Evolutionary conservation across 2,797 vertebrate genomes (phyloP).

Genomic region (Astyanax mexicanus): DNA sequence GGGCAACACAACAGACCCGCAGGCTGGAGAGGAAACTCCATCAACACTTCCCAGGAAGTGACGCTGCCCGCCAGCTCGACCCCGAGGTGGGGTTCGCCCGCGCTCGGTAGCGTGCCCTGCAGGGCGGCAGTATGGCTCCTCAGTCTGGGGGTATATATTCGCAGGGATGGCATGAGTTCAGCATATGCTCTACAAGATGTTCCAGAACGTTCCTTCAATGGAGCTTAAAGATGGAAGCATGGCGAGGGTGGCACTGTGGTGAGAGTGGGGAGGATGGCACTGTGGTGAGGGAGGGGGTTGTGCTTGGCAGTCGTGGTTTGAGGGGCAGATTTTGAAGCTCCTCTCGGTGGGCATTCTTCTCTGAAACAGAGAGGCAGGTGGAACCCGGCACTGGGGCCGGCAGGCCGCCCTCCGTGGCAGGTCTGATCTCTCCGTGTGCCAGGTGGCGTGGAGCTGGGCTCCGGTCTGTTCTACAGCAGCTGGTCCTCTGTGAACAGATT

Average conservation of each 20-base stretch:
- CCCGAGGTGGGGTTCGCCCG: slow-evolving; percentile 27
- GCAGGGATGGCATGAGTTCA: not conserved
- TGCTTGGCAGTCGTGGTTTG: slow-evolving; percentile 5
- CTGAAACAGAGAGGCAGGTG: slow-evolving; percentile 7
- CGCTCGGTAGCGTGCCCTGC: slow-evolving; percentile 32
- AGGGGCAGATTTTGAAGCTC: slow-evolving; percentile 1
- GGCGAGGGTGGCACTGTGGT: too few species aligned
- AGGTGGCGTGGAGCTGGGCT: slow-evolving; percentile 21
- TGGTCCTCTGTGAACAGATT: slow-evolving; percentile 53
- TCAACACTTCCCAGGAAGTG: slow-evolving; percentile 54
- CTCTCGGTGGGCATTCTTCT: slow-evolving; percentile 26
- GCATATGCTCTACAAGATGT: slow-evolving; percentile 36
- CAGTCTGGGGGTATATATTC: slow-evolving; percentile 7
- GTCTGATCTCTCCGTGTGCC: slow-evolving; percentile 31
- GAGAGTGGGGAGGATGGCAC: not conserved
- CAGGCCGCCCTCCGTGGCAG: slow-evolving; percentile 23
- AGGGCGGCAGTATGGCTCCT: slow-evolving; percentile 45
- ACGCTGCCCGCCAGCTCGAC: slow-evolving; percentile 6
- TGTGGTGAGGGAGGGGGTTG: not conserved
- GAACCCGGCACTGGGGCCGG: slow-evolving; percentile 12
- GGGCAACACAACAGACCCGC: slow-evolving; percentile 26
- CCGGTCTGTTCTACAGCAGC: slow-evolving; percentile 46
- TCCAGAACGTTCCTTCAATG: not conserved
- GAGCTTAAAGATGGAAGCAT: not conserved
- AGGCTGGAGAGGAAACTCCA: slow-evolving; percentile 44